These are phyloP conservation scores for Drosophila tristis DNA, from an alignment of 1,140 invertebrate genomes.

Conservation along the genomic window DNA sequence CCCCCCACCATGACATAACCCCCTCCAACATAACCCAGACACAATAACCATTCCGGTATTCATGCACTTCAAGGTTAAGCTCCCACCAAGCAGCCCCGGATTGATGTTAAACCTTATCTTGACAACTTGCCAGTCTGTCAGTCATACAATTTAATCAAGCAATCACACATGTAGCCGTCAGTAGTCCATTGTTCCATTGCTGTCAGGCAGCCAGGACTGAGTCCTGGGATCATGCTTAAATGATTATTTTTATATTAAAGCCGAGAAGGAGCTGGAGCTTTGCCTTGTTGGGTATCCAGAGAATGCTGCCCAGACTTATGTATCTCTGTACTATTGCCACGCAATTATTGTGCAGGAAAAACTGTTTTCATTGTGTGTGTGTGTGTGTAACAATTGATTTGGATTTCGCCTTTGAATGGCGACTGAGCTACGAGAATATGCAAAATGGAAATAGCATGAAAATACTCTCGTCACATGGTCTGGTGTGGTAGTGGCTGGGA, in stretches of 20 bases:
- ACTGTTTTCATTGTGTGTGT: slow-evolving; percentile 54
- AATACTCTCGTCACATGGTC: slow-evolving; percentile 46
- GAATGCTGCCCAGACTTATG: neutral
- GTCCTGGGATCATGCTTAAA: slow-evolving; percentile 36
- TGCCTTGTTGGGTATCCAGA: neutral
- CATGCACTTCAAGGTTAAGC: slow-evolving; percentile 30
- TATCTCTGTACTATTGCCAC: slow-evolving; percentile 8
- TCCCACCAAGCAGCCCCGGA: slow-evolving; percentile 20
- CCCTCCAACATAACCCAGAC: slow-evolving; percentile 15
- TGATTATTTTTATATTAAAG: slow-evolving; percentile 75
- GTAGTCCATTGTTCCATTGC: slow-evolving; percentile 33
- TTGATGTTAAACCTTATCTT: slow-evolving; percentile 43
- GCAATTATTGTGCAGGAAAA: slow-evolving; percentile 55
- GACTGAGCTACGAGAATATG: slow-evolving; percentile 61
- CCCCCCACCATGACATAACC: too few relatives aligned
- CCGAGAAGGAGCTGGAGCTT: neutral
- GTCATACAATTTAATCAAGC: slow-evolving; percentile 39
- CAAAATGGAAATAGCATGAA: slow-evolving; percentile 65
- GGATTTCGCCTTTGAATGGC: slow-evolving; percentile 69
- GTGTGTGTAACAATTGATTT: slow-evolving; percentile 67
- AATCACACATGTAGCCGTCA: neutral
- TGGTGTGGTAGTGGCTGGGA: slow-evolving; percentile 1
- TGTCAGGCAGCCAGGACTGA: slow-evolving; percentile 17
- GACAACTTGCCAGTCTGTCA: slow-evolving; percentile 25
- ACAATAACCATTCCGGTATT: slow-evolving; percentile 30